Percentiles rank a stretch among this genome's conserved stretches.
phyloP scores from a whole-genome alignment of 2,888 invertebrate species.

The Endomychus coccineus region DNA sequence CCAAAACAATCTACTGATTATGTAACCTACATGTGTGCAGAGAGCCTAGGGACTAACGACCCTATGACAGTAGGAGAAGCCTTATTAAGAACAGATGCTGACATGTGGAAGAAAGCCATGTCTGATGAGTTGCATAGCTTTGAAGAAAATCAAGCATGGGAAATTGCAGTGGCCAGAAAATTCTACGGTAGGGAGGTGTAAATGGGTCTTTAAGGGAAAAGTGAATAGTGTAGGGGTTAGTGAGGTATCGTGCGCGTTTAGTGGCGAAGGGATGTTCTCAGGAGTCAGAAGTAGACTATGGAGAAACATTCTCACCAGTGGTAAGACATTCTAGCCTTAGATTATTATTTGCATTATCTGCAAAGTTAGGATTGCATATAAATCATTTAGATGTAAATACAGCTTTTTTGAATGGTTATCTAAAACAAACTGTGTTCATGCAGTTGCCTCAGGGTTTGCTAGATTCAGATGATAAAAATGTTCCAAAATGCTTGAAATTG shows the following conservation, averaged over 20 bases:
- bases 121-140: conserved; percentile 15
- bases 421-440: conserved; percentile 22
- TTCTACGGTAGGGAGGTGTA: conserved; percentile 18
- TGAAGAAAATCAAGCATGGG: conserved; percentile 22
- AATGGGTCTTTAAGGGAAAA: conserved; percentile 22
- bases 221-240: conserved; percentile 14
- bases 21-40: conserved; percentile 1
- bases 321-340: conserved; percentile 22
- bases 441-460: conserved; percentile 19
- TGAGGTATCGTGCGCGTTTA: conserved; percentile 20
- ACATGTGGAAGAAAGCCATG: conserved; percentile 19
- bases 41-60: conserved; percentile 3
- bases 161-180: conserved; percentile 14
- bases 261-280: conserved; percentile 23
- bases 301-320: conserved; percentile 25
- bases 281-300: conserved; percentile 19
- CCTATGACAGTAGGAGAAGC: conserved; percentile 14
- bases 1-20: neutral
- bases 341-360: conserved; percentile 22
- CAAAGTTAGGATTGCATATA: conserved; percentile 16
- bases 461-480: conserved; percentile 16
- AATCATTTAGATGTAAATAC: conserved; percentile 25
- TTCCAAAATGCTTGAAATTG: conserved; percentile 17
- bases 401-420: conserved; percentile 27
- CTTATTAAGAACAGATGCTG: conserved; percentile 17